These are phyloP conservation scores for Toxotes chatareus DNA, from an alignment of 2,113 vertebrate species.

Conservation along the genomic window DNA sequence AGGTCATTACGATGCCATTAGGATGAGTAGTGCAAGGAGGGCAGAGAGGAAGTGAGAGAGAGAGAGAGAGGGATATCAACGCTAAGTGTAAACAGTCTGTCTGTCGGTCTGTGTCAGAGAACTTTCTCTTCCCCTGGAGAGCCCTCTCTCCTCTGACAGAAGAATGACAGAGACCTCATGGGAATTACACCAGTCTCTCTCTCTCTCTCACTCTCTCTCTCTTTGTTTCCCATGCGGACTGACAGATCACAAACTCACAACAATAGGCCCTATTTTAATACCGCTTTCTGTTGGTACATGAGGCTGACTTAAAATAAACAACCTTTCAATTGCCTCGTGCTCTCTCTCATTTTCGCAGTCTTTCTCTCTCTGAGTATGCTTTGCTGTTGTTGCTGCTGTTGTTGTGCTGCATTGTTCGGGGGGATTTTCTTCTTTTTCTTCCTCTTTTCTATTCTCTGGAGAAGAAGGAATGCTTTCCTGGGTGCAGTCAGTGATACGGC, in stretches of 20 bases:
- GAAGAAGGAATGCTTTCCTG: constrained; percentile 77
- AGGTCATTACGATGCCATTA: constrained; percentile 80
- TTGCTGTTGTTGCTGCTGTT: constrained; percentile 67
- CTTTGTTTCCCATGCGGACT: constrained; percentile 67
- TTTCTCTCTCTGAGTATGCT: constrained; percentile 57
- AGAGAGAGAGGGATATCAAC: constrained; percentile 42
- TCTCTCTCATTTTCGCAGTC: constrained; percentile 66
- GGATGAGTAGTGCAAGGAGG: constrained; percentile 47
- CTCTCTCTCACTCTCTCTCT: constrained; percentile 39
- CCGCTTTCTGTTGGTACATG: constrained; percentile 76
- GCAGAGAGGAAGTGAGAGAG: constrained; percentile 40
- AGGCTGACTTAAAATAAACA: constrained; percentile 83
- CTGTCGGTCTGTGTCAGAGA: constrained; percentile 72
- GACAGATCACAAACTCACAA: constrained; percentile 81
- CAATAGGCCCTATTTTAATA: constrained; percentile 80
- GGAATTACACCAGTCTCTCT: constrained; percentile 68
- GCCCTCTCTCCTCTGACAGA: constrained; percentile 73
- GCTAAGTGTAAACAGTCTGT: constrained; percentile 74
- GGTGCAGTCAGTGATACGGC: constrained; percentile 78
- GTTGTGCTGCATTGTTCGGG: constrained; percentile 79
- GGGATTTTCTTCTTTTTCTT: constrained; percentile 74
- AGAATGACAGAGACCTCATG: constrained; percentile 75
- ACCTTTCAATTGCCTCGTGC: constrained; percentile 73
- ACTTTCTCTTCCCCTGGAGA: constrained; percentile 74
- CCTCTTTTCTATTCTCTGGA: constrained; percentile 71